These are phyloP conservation scores for Macrotus californicus DNA, from an alignment of 2,113 vertebrate genomes.

Conservation along the genomic window DNA sequence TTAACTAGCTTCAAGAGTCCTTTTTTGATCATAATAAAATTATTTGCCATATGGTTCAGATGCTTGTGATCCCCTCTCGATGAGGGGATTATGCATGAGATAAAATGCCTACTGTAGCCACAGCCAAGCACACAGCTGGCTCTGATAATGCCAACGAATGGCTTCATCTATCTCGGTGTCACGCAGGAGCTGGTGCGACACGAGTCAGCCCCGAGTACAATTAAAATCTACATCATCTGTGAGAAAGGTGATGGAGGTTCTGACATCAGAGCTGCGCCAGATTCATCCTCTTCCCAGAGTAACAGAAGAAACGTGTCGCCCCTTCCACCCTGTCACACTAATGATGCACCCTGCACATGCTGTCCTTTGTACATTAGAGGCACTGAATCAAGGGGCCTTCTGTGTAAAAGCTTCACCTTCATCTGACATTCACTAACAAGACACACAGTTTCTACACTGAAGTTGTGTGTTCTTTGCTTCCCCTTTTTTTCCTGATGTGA, in stretches of 20 bases:
- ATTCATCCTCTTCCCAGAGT: constrained; percentile 78
- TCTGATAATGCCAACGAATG: constrained; percentile 90
- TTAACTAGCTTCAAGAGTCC: constrained; percentile 86
- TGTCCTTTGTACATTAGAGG: constrained; percentile 75
- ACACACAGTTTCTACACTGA: constrained; percentile 72
- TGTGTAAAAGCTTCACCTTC: constrained; percentile 79
- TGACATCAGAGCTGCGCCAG: constrained; percentile 82
- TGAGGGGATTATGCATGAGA: constrained; percentile 85
- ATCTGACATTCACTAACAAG: constrained; percentile 79
- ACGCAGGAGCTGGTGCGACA: constrained; percentile 82
- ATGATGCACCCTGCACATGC: constrained; percentile 76
- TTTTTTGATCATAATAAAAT: constrained; percentile 89
- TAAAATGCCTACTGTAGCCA: constrained; percentile 86
- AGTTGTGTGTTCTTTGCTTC: constrained; percentile 66
- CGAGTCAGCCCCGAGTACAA: constrained; percentile 81
- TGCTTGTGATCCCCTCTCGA: constrained; percentile 82
- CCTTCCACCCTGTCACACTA: constrained; percentile 81
- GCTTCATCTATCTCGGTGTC: constrained; percentile 90
- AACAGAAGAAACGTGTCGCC: constrained; percentile 79
- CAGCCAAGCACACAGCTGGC: constrained; percentile 90
- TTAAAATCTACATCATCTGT: constrained; percentile 87
- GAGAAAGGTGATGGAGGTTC: constrained; percentile 85
- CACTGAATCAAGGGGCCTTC: constrained; percentile 79
- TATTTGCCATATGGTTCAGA: constrained; percentile 88
- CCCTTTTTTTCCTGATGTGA: constrained; percentile 63